Evolutionary conservation across 2,113 vertebrate species (phyloP), one percentile per base, ranked within the genome.

Genomic region (Apaloderma vittatum): DNA sequence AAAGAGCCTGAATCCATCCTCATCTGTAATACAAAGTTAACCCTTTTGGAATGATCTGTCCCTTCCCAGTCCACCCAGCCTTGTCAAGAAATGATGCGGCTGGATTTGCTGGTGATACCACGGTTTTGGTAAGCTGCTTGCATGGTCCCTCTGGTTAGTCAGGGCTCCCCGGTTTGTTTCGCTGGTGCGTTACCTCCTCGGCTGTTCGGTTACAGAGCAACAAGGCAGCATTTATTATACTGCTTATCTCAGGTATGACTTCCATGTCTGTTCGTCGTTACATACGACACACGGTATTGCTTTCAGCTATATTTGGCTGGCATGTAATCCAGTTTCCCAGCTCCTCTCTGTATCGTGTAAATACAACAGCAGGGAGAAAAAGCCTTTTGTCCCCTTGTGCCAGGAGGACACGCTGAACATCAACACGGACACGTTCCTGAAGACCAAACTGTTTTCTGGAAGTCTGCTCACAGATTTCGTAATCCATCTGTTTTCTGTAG

Each of bases 401-500:
- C 78, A 73, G 80, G n/a, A 91, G 67, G 43, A 79, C 45, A 55
- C 45, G 43, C n/a, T 54, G 86, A 91, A 62, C 58, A 63, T 70
- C 87, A 93, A 57, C 61, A 43, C 5, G 55, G 77, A 45, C 46
- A 10, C 22, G 63, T 74, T 91, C 71, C 63, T 86, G 59, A 90
- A 83, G 51, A 90, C 73, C 43, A 54, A 66, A 74, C 48, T 86
- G 72, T 77, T 70, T 89, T 90, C 90, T 94, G 18, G 40, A 86
- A 94, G 45, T 67, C 84, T 92, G 62, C 59, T 96, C 54, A 49
- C 80, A 95, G 62, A 81, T 75, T 93, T 89, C 79, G 71, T n/a
- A 74, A 92, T 74, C 96, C 88, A 92, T 97, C 93, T 97, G 96
- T 92, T 95, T 92, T 93, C 55, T 88, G 81, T 87, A 66, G 40